Percentiles rank a stretch among this genome's conserved stretches.
Conservation (phyloP, 2,113 vertebrate species). For the Clupea harengus region DNA sequence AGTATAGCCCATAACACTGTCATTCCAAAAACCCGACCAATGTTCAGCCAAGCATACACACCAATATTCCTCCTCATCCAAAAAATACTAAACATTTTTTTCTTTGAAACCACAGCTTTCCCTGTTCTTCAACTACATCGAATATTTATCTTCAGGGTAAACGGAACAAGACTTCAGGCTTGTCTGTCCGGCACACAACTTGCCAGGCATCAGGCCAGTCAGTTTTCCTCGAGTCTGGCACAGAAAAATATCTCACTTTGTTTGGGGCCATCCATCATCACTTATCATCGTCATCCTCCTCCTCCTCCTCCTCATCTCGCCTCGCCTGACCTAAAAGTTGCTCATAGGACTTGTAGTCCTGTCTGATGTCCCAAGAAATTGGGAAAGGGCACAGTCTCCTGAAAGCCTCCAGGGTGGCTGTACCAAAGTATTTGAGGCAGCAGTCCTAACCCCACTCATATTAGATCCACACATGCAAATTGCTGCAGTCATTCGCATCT, state of each 20-base stretch:
- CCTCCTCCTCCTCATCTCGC: not conserved
- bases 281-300: not conserved
- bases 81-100: too few species aligned
- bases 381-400: not conserved
- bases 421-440: not conserved
- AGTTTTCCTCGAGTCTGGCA: too few species aligned
- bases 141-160: too few species aligned
- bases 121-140: too few species aligned
- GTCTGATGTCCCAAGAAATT: not conserved
- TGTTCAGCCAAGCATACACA: too few species aligned
- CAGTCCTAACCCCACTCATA: not conserved
- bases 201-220: too few species aligned
- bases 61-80: too few species aligned
- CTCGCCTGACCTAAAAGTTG: not conserved
- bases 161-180: too few species aligned
- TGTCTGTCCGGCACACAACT: too few species aligned
- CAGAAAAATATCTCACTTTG: not conserved
- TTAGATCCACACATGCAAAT: not conserved
- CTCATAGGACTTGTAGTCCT: not conserved
- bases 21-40: too few species aligned
- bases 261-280: not conserved
- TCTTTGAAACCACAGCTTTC: too few species aligned
- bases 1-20: too few species aligned
- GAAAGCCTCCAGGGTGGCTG: not conserved
- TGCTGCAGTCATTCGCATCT: not conserved